Evolutionary conservation across 2,113 vertebrate genomes (phyloP), one percentile per base, ranked within the genome.

Genomic region (Gopherus flavomarginatus): DNA sequence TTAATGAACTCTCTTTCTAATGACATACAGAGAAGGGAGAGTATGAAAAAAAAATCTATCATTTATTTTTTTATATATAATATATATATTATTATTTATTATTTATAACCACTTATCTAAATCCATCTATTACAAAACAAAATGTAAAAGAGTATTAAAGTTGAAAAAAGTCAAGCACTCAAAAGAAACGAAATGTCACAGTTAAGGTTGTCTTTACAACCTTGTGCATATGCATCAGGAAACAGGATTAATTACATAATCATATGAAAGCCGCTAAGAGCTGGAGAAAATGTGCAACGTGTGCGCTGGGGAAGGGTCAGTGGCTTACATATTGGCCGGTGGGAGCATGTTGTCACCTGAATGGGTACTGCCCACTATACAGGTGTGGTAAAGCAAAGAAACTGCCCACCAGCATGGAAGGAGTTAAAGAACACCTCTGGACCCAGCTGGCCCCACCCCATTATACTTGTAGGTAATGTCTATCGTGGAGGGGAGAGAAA

Each of bases 1-100:
- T 97, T 98, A 98, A 98, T 98, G 96, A 98, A 96, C 94, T 97
- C 95, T 78, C 69, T 87, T 97, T 93, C 86, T 96, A 92, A 97
- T 96, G 96, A 97, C 82, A 86, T 92, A 88, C 87, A 94, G 93
- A 96, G 91, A 97, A 97, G 96, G 96, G 5, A 83, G n/a, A n/a
- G 89, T 96, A 62, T 94, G 95, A 97, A 97, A 44, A 44, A 80
- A 95, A 53, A 53, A 95, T 96, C 90, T 97, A 94, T 90, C 53
- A 11, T 75, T 86, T 65, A 96, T 96, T 96, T 91, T 91, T 44
- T 44, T 44, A 44, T 44, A 44, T 44, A 44, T 44, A 44, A 44
- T 44, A 44, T 44, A 44, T 44, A 44, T 44, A 44, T 6, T 44
- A 44, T 44, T 44, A 44, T 44, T 44, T 75, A 75, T 13, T 97